Evolutionary conservation across 2,888 invertebrate genomes (phyloP).

Genomic region (Villa cingulata): DNA sequence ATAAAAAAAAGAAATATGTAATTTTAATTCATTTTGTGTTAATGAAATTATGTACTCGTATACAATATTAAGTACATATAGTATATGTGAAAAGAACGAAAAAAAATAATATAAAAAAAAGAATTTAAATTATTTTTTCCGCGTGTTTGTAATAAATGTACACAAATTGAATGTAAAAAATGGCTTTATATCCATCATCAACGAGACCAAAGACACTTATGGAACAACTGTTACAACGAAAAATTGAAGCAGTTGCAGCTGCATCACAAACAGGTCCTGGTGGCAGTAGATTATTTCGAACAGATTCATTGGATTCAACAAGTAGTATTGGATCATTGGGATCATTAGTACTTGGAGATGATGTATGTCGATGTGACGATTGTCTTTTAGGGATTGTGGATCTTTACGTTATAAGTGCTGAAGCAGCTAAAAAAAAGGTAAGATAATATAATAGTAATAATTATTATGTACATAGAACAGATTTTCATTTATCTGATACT

Average conservation of each 20-base stretch:
- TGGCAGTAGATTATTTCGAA: slow-evolving; percentile 44
- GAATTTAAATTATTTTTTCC: no score
- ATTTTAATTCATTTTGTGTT: no score
- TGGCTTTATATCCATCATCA: slow-evolving; percentile 40
- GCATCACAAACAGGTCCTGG: slow-evolving; percentile 36
- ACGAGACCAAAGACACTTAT: slow-evolving; percentile 61
- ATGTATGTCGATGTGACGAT: slow-evolving; percentile 71
- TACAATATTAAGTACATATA: no score
- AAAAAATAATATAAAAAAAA: slow-evolving; percentile 33
- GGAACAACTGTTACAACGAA: slow-evolving; percentile 67
- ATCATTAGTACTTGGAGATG: slow-evolving; percentile 47
- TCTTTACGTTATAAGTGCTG: slow-evolving; percentile 46
- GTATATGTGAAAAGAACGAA: slow-evolving; percentile 60
- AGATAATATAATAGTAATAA: slow-evolving; percentile 5
- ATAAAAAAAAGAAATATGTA: no score
- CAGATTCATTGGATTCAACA: slow-evolving; percentile 64
- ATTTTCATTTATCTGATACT: no score
- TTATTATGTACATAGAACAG: no score
- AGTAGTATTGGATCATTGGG: slow-evolving; percentile 54
- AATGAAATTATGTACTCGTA: no score
- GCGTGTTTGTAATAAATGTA: no score
- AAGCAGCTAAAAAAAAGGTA: slow-evolving; percentile 51
- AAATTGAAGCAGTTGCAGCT: slow-evolving; percentile 55
- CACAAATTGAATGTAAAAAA: slow-evolving; percentile 15
- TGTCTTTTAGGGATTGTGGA: slow-evolving; percentile 71